Evolutionary conservation across 2,888 invertebrate genomes (phyloP).

Genomic region (Camponotus fellah): DNA sequence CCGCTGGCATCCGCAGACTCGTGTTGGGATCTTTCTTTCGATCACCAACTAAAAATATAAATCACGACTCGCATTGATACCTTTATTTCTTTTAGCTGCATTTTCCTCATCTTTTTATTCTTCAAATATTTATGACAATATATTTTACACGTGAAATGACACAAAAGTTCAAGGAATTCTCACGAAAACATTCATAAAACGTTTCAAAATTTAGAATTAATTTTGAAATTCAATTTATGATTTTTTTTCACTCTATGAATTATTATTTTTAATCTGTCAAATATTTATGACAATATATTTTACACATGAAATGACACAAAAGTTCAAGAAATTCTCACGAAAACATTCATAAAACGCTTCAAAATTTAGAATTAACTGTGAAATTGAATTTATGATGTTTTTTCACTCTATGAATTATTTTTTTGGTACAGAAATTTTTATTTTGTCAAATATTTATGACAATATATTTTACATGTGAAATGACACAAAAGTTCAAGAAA

Average conservation of each 20-base stretch:
- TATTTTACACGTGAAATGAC: neutral
- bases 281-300: no score
- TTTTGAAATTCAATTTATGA: no score
- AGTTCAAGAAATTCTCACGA: no score
- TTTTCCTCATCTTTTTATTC: neutral
- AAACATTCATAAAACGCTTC: neutral
- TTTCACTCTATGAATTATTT: no score
- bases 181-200: no score
- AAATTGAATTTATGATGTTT: neutral
- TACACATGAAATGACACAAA: no score
- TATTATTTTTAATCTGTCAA: no score
- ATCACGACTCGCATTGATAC: neutral
- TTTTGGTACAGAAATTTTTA: neutral
- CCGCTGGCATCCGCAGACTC: conserved; percentile 13
- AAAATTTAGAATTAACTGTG: neutral
- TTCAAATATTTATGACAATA: neutral
- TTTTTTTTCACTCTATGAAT: no score
- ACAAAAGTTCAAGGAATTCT: neutral
- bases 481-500: no score
- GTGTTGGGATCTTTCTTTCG: neutral
- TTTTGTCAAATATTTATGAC: no score
- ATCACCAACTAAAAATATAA: conserved; percentile 15
- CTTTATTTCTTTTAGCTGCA: conserved; percentile 28
- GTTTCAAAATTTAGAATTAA: neutral
- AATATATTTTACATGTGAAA: no score